Conservation (phyloP, 2,797 vertebrate genomes). For the Pseudomugil tenellus region DNA sequence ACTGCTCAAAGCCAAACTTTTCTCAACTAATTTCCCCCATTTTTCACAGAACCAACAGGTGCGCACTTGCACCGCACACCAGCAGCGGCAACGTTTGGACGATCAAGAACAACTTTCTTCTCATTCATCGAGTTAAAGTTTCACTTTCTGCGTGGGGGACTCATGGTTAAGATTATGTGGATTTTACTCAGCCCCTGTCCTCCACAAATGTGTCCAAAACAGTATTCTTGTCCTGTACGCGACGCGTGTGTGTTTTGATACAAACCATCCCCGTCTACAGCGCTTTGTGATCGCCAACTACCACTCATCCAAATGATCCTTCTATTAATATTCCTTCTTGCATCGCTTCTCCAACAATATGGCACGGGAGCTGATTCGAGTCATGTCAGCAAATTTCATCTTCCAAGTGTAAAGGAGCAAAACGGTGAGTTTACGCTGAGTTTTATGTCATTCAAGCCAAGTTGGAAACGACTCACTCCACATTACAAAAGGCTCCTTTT, state of each 20-base stretch:
- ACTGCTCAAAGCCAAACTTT: slow-evolving; percentile 41
- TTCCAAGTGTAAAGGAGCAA: slow-evolving; percentile 90
- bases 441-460: slow-evolving; percentile 20
- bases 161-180: slow-evolving; percentile 92
- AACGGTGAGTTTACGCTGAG: slow-evolving; percentile 85
- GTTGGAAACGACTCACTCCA: not conserved
- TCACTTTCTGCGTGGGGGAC: slow-evolving; percentile 65
- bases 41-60: slow-evolving; percentile 78
- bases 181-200: slow-evolving; percentile 86
- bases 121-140: slow-evolving; percentile 63
- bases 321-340: slow-evolving; percentile 90
- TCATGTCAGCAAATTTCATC: slow-evolving; percentile 90
- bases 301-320: slow-evolving; percentile 96
- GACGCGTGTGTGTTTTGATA: slow-evolving; percentile 86
- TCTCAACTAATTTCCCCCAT: slow-evolving; percentile 43
- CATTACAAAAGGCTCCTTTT: slow-evolving; percentile 16
- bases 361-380: slow-evolving; percentile 89
- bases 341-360: slow-evolving; percentile 89
- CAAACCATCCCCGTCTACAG: slow-evolving; percentile 81
- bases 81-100: slow-evolving; percentile 30
- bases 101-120: slow-evolving; percentile 73
- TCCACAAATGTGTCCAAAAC: slow-evolving; percentile 87
- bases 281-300: slow-evolving; percentile 81
- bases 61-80: slow-evolving; percentile 67
- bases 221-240: slow-evolving; percentile 85